Evolutionary conservation across 2,113 vertebrate species (phyloP).

Genomic region (Heterochromis multidens): DNA sequence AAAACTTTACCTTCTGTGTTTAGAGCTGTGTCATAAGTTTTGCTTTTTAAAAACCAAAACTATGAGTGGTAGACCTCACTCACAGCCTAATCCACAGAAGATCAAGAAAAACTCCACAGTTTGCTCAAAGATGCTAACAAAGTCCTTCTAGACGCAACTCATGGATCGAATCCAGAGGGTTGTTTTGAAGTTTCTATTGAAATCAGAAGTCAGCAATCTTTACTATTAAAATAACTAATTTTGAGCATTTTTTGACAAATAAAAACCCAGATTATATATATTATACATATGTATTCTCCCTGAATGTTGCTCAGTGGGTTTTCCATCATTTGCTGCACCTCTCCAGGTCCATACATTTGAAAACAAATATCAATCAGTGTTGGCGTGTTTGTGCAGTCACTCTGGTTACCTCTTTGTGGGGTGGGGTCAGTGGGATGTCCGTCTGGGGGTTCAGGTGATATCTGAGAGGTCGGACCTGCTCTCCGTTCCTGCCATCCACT

Average conservation of each 20-base stretch:
- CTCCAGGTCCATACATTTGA: not conserved
- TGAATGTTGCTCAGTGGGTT: rapidly evolving
- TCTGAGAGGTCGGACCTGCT: constrained; percentile 73
- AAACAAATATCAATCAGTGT: rapidly evolving
- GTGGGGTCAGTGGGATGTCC: constrained; percentile 60
- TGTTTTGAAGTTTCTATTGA: too few species aligned
- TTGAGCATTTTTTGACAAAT: too few species aligned
- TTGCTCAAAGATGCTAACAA: not conserved
- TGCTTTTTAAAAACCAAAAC: not conserved
- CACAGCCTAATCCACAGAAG: not conserved
- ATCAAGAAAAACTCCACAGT: not conserved
- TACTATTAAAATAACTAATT: not conserved
- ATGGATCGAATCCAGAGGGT: too few species aligned
- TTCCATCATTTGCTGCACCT: rapidly evolving
- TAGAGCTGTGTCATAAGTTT: too few species aligned
- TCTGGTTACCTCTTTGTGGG: constrained; percentile 69
- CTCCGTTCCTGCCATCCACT: constrained; percentile 62
- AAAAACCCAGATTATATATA: too few species aligned
- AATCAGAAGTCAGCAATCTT: not conserved
- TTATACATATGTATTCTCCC: too few species aligned
- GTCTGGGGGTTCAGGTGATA: constrained; percentile 67
- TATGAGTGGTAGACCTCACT: not conserved
- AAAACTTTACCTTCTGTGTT: too few species aligned
- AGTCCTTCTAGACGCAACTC: too few species aligned
- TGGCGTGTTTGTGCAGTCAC: not conserved